phyloP scores from a whole-genome alignment of 2,113 vertebrate genomes.

The Grammomys surdaster region DNA sequence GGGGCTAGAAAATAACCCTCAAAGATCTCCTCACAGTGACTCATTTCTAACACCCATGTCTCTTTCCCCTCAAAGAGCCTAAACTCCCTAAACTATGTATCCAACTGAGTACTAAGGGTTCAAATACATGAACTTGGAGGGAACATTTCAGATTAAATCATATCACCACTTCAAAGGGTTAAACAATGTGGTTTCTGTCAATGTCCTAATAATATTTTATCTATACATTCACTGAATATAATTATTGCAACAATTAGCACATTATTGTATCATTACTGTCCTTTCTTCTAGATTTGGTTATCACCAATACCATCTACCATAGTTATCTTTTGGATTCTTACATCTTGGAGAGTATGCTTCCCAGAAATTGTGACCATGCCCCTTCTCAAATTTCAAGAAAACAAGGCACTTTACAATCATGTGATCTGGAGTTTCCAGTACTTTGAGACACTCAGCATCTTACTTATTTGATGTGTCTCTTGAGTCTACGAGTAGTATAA shows the following conservation, averaged over 20 bases:
- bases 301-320: not conserved
- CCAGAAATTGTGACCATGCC: not conserved
- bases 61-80: no score
- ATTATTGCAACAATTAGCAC: not conserved
- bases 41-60: not conserved
- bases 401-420: constrained; percentile 32
- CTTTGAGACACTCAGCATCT: not conserved
- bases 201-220: not conserved
- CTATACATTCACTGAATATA: not conserved
- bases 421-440: not conserved
- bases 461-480: not conserved
- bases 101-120: not conserved
- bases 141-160: not conserved
- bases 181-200: not conserved
- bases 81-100: not conserved
- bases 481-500: not conserved
- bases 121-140: not conserved
- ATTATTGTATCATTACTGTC: not conserved
- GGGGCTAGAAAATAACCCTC: not conserved
- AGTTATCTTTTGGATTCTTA: constrained; percentile 4
- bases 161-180: not conserved
- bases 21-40: not conserved
- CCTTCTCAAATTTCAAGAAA: not conserved
- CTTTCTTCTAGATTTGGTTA: not conserved
- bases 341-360: not conserved